Conservation (phyloP, 2,888 invertebrate genomes). For the Apamea anceps region DNA sequence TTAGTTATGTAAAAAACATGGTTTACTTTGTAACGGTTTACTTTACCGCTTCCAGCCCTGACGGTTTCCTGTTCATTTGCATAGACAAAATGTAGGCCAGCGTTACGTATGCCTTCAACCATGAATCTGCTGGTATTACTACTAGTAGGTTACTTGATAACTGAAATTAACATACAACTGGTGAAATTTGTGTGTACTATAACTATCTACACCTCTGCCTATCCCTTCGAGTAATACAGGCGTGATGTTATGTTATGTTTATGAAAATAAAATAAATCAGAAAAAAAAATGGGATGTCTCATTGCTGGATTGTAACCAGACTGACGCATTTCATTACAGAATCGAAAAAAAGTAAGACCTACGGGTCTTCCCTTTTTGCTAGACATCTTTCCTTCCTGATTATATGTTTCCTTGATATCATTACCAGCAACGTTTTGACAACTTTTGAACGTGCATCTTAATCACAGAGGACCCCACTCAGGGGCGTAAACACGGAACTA, state of each 20-base stretch:
- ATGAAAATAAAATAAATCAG: background rate
- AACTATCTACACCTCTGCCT: background rate
- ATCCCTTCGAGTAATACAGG: background rate
- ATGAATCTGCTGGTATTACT: conserved; percentile 59
- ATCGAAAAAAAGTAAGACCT: background rate
- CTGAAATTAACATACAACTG: conserved; percentile 18
- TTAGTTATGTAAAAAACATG: conserved; percentile 57
- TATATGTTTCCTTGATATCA: background rate
- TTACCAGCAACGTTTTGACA: conserved; percentile 4
- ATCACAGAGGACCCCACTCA: conserved; percentile 29
- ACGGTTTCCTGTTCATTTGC: conserved; percentile 76
- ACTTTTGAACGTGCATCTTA: background rate
- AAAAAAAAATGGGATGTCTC: background rate
- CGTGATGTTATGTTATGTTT: background rate
- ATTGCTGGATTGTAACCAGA: background rate
- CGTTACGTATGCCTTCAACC: conserved; percentile 67
- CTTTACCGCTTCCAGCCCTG: conserved; percentile 70
- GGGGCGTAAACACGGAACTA: conserved; percentile 4
- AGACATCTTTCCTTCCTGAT: conserved; percentile 3
- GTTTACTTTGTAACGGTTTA: conserved; percentile 69
- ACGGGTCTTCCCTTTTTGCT: background rate
- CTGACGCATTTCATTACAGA: background rate
- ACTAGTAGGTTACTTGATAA: conserved; percentile 46
- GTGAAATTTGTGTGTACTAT: background rate
- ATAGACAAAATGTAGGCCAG: conserved; percentile 78